A percentile compares a stretch with the other conserved stretches of the same genome.
Evolutionary conservation across 2,797 vertebrate genomes (phyloP).

Genomic region (Syngnathus acus): DNA sequence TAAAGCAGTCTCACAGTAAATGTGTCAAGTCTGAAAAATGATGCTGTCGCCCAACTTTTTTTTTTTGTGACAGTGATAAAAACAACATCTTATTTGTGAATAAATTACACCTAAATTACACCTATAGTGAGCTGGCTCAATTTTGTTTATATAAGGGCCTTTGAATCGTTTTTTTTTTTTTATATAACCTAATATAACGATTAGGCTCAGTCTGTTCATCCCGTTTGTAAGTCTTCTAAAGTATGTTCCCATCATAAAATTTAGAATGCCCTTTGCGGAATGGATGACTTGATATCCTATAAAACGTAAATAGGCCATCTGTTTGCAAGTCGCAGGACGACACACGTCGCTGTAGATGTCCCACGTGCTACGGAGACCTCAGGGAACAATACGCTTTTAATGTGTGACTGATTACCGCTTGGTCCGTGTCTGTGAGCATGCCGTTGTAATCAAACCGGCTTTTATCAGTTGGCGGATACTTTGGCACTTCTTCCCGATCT

Average conservation of each 20-base stretch:
- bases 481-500: slow-evolving; percentile 47
- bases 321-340: slow-evolving; percentile 17
- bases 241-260: neutral
- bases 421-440: slow-evolving; percentile 51
- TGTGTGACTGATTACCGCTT: slow-evolving; percentile 61
- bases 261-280: neutral
- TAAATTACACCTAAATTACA: no score
- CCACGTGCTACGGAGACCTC: slow-evolving; percentile 46
- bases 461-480: slow-evolving; percentile 45
- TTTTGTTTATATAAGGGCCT: no score
- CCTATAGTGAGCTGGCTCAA: no score
- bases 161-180: neutral
- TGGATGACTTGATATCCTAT: slow-evolving; percentile 1
- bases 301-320: slow-evolving; percentile 11
- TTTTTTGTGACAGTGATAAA: no score
- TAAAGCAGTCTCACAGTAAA: no score
- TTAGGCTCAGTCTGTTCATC: neutral
- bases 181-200: neutral
- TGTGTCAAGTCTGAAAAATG: no score
- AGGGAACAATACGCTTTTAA: slow-evolving; percentile 61
- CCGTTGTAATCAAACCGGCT: slow-evolving; percentile 50
- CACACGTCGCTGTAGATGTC: slow-evolving; percentile 29
- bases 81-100: no score
- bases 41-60: no score
- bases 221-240: neutral